Base-by-base conservation (phyloP, 2,888 invertebrate species). In the Capitulum mitella region DNA sequence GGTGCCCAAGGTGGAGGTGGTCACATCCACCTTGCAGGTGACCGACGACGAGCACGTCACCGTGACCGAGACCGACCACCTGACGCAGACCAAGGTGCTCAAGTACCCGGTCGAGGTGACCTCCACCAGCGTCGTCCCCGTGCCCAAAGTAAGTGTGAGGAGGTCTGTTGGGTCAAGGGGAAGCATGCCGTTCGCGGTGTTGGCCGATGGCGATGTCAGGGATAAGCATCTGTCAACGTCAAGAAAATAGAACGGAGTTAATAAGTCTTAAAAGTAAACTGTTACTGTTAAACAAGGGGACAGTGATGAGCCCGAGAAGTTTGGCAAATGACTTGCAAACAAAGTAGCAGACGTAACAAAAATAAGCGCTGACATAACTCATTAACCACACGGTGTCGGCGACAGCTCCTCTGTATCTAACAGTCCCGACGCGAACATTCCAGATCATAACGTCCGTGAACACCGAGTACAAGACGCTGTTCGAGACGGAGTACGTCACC, bases 11-110 rank as follows among this genome's bases (percentile, higher is more conserved):
- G 74, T 75, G 74, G 26, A 37, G 1, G n/a, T 43, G n/a, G 14
- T 75, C n/a, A 75, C 74, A 10, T 43, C 40, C 40, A 43, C 74
- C 8, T 10, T 75, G 40, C 16, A 43, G 26, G 19, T 75, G 37
- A 37, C 74, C 1, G 74, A 75, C 5, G 74, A 75, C 43, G 40
- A 43, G 74, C 74, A 75, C 74, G 74, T 75, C n/a, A 75, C 74
- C n/a, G 74, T 75, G 43, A 75, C 74, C 2, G 74, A 37, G 43
- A 75, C 74, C n/a, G 74, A 75, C 74, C 74, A n/a, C 40, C 22
- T 75, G 26, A 75, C 74, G 6, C 74, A 32, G 26, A 75, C 74
- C 14, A 10, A 12, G 74, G n/a, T 43, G 37, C 74, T n/a, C 0
- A 22, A 16, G 26, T 75, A 75, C 74, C 74, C 74, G 43, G 26